Evolutionary conservation across 2,888 invertebrate species (phyloP), one percentile per base, ranked within the genome.

Genomic region (Hydriomena furcata): DNA sequence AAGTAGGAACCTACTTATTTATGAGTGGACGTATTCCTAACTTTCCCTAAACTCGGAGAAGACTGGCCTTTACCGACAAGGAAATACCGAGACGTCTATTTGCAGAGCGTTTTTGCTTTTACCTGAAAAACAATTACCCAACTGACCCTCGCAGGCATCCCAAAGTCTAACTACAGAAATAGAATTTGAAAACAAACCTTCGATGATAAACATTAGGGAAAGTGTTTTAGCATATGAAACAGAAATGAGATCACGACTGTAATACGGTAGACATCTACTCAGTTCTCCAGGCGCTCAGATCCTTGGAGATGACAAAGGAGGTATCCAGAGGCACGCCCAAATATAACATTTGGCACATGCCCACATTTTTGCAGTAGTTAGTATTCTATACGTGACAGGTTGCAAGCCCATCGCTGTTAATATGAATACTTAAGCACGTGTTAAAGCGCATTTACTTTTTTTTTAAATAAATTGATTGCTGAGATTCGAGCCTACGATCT

Each of bases 111-210:
- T 31, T 41, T 23, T n/a, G 34, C 27, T 32, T 37, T 34, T 38
- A 43, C 50, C 37, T 34, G 23, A 38, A 43, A 46, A 48, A 40
- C 48, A 48, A 44, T 49, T 38, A 38, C 25, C n/a, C 12, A 43
- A 12, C 32, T 49, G 43, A 44, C 43, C 43, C 49, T 5, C 1
- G 44, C 43, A 44, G 37, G 20, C 7, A 25, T 32, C 13, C 37
- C 28, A 21, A 23, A 23, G n/a, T 5, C 23, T 0, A 37, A 27
- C 5, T 2, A 28, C 21, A 7, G 5, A 41, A 24, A 41, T 31
- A 23, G 20, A 38, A 27, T 25, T 17, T 8, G 11, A 12, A 10
- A 13, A 11, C 8, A 8, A 32, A 32, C 5, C 17, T 32, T 8
- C 4, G 20, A 37, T 12, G 12, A 30, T n/a, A 6, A 12, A 30